Percentiles rank a stretch among this genome's conserved stretches.
Evolutionary conservation across 1,140 invertebrate species (phyloP).

Genomic region (Aphelenchoides besseyi): DNA sequence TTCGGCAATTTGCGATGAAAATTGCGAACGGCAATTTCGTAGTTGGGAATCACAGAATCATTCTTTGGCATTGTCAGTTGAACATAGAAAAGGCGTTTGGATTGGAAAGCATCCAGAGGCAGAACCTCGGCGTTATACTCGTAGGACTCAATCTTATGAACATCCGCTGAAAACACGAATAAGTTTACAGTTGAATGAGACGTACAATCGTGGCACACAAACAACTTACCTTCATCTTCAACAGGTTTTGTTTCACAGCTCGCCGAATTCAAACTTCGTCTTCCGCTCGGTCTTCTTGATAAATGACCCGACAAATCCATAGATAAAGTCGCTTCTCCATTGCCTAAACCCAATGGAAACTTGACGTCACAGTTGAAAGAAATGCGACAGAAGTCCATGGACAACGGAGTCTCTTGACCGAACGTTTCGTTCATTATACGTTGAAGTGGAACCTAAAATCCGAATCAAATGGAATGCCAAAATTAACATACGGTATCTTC

Average conservation of each 20-base stretch:
- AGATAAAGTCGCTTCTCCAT: neutral
- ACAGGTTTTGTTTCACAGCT: neutral
- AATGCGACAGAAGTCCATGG: neutral
- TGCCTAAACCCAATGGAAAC: neutral
- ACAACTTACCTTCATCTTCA: neutral
- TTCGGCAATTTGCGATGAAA: neutral
- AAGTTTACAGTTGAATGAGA: too few species aligned
- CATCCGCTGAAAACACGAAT: neutral
- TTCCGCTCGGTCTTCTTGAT: neutral
- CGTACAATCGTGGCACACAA: neutral
- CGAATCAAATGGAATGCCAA: neutral
- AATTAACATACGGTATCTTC: constrained; percentile 1
- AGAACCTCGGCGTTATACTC: neutral
- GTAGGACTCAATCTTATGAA: neutral
- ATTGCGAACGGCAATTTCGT: constrained; percentile 5
- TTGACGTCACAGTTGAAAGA: neutral
- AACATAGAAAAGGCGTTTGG: neutral
- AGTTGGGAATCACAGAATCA: neutral
- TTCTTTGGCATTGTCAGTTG: neutral
- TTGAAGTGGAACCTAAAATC: neutral
- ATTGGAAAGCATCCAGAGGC: neutral
- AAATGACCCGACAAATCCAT: neutral
- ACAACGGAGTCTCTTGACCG: neutral
- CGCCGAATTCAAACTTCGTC: neutral
- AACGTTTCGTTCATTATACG: neutral